A percentile compares a stretch with the other conserved stretches of the same genome.
phyloP scores from a whole-genome alignment of 2,797 vertebrate species.

The Aeoliscus strigatus region DNA sequence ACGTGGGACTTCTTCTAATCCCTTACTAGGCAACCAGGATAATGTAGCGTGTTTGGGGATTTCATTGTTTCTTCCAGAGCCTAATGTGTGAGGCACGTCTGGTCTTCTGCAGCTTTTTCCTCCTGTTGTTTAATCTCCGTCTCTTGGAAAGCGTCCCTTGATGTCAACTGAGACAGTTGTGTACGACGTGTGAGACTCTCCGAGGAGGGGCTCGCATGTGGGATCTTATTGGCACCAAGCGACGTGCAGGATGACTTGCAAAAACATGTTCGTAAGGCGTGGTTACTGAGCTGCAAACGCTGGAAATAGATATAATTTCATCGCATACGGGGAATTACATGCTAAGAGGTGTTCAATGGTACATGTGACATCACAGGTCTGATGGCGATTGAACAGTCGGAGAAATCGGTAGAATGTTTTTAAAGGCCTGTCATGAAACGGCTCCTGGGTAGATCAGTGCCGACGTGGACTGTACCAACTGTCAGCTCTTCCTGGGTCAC shows the following conservation, averaged over 20 bases:
- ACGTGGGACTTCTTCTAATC: constrained; percentile 3
- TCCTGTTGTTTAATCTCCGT: neutral
- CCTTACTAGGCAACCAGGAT: constrained; percentile 8
- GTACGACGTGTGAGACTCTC: constrained; percentile 48
- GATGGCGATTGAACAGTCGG: too few species aligned
- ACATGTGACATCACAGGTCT: too few species aligned
- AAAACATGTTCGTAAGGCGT: constrained; percentile 20
- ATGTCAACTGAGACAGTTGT: constrained; percentile 11
- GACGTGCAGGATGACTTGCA: constrained; percentile 44
- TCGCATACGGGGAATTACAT: too few species aligned
- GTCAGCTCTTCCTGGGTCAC: too few species aligned
- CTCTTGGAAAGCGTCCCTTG: neutral
- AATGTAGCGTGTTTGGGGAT: neutral
- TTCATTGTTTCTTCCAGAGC: neutral
- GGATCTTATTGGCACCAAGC: constrained; percentile 22
- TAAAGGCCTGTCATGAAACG: too few species aligned
- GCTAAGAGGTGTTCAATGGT: too few species aligned
- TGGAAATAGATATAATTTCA: too few species aligned
- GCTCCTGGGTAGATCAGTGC: too few species aligned
- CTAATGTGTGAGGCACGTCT: neutral
- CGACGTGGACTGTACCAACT: too few species aligned
- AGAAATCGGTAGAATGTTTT: too few species aligned
- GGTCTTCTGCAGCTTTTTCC: neutral
- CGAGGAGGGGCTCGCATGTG: constrained; percentile 17
- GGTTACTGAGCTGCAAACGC: constrained; percentile 4